Evolutionary conservation across 2,888 invertebrate genomes (phyloP).

Genomic region (Euplagia quadripunctaria): DNA sequence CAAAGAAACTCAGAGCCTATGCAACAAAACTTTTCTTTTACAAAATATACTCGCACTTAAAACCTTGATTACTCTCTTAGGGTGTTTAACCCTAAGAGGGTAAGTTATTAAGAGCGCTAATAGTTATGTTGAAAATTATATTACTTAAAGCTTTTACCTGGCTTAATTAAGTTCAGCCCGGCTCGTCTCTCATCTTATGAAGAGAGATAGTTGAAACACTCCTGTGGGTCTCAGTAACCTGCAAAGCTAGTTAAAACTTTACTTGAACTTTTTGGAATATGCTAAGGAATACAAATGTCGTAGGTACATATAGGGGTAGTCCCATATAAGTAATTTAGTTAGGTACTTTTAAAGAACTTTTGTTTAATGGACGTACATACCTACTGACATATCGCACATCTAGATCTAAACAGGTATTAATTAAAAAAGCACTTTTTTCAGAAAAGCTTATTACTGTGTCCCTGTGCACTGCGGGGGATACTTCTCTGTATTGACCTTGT

Average conservation of each 20-base stretch:
- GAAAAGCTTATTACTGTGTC: too few relatives aligned
- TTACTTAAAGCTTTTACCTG: conserved; percentile 4
- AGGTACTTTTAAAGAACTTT: not conserved
- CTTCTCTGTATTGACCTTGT: too few relatives aligned
- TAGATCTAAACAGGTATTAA: not conserved
- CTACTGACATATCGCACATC: too few relatives aligned
- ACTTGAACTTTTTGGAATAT: not conserved
- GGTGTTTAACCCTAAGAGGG: conserved; percentile 8
- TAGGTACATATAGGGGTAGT: not conserved
- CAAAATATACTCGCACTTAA: not conserved
- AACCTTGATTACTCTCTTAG: not conserved
- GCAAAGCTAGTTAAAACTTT: not conserved
- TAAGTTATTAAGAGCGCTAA: conserved; percentile 9
- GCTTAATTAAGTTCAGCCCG: not conserved
- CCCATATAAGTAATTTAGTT: not conserved
- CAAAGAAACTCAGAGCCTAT: too few relatives aligned
- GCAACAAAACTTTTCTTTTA: not conserved
- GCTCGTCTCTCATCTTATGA: not conserved
- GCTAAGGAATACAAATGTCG: not conserved
- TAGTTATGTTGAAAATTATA: not conserved
- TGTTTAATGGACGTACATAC: too few relatives aligned
- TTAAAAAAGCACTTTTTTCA: too few relatives aligned
- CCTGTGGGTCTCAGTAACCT: not conserved
- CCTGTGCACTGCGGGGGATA: too few relatives aligned
- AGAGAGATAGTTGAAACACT: conserved; percentile 1